These are phyloP conservation scores for Lytechinus pictus DNA, from an alignment of 35 echinoderm and acorn worm species.

Conservation along the genomic window DNA sequence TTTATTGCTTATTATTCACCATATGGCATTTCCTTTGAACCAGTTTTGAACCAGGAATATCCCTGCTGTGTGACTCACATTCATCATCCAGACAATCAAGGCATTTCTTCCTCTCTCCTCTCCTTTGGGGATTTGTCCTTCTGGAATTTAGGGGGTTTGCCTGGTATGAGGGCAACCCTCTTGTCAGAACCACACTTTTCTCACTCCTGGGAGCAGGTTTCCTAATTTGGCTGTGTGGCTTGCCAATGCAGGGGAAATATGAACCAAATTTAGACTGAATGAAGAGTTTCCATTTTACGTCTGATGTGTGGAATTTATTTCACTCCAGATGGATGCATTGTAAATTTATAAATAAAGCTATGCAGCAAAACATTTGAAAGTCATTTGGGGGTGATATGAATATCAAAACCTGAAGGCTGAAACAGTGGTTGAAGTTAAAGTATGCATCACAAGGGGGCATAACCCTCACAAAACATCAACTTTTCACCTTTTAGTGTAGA, in stretches of 20 bases:
- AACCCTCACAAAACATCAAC: too few relatives aligned
- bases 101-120: not conserved
- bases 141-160: not conserved
- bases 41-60: not conserved
- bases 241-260: not conserved
- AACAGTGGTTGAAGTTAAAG: too few relatives aligned
- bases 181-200: not conserved
- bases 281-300: not conserved
- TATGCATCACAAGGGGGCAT: too few relatives aligned
- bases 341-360: too few relatives aligned
- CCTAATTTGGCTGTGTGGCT: not conserved
- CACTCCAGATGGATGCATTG: not conserved
- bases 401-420: too few relatives aligned
- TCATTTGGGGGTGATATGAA: too few relatives aligned
- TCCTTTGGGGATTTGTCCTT: not conserved
- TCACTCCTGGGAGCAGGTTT: not conserved
- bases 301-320: not conserved
- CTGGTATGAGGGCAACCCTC: not conserved
- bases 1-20: too few relatives aligned
- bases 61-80: not conserved
- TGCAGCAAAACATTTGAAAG: too few relatives aligned
- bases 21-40: not conserved
- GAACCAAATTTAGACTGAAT: not conserved
- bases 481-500: too few relatives aligned
- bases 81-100: not conserved